phyloP scores from a whole-genome alignment of 2,113 vertebrate species.

The Oryzias curvinotus region DNA sequence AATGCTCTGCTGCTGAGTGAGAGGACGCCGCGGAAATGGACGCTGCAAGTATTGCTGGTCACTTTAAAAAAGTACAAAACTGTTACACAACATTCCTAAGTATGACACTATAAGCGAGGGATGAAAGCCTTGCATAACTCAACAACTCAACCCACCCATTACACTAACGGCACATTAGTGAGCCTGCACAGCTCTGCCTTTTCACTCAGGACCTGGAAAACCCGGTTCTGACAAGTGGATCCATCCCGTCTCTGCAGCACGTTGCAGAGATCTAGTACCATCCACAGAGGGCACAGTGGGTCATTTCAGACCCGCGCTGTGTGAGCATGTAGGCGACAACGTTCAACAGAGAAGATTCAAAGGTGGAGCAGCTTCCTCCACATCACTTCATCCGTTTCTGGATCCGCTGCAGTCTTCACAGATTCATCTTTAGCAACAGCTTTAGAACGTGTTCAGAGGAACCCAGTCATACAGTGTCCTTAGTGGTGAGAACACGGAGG shows the following conservation, averaged over 20 bases:
- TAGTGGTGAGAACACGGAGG: too few relatives aligned
- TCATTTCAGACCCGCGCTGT: background rate
- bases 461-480: too few relatives aligned
- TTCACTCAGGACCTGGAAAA: background rate
- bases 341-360: too few relatives aligned
- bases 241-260: too few relatives aligned
- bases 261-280: background rate
- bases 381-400: too few relatives aligned
- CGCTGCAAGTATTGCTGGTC: background rate
- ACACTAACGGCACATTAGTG: background rate
- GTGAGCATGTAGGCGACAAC: too few relatives aligned
- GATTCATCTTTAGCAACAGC: too few relatives aligned
- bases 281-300: background rate
- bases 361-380: too few relatives aligned
- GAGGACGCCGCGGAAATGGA: background rate
- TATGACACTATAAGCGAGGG: background rate
- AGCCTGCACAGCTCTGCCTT: background rate
- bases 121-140: background rate
- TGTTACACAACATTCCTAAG: background rate
- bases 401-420: too few relatives aligned
- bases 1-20: background rate
- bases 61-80: background rate
- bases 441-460: too few relatives aligned
- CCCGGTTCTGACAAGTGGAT: background rate
- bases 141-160: background rate